phyloP scores from a whole-genome alignment of 2,888 invertebrate genomes.

The Tolmerus cingulatus region DNA sequence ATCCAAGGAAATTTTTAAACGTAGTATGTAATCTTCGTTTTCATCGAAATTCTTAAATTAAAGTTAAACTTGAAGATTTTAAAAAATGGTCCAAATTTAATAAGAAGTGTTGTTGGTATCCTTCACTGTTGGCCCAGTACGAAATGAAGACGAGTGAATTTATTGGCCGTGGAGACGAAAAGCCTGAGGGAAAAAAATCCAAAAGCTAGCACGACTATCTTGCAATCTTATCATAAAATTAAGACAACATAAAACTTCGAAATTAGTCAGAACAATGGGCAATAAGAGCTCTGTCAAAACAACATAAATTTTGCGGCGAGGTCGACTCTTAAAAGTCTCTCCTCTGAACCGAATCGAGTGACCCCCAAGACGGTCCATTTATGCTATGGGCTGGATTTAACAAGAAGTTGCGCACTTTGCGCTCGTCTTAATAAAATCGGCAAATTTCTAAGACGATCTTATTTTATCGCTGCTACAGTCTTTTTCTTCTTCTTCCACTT shows the following conservation, averaged over 20 bases:
- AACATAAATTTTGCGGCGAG: neutral
- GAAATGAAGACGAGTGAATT: neutral
- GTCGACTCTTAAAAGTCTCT: neutral
- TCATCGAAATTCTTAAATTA: too few relatives aligned
- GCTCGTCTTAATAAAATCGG: neutral
- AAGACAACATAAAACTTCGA: slow-evolving; percentile 15
- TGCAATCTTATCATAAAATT: slow-evolving; percentile 11
- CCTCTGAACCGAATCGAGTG: neutral
- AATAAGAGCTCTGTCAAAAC: neutral
- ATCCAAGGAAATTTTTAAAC: too few relatives aligned
- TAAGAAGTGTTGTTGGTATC: neutral
- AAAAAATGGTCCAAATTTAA: neutral
- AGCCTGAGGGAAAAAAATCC: neutral
- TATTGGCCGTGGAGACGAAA: neutral
- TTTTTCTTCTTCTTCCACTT: slow-evolving; percentile 13
- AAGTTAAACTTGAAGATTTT: too few relatives aligned
- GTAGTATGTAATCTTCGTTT: too few relatives aligned
- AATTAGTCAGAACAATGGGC: slow-evolving; percentile 30
- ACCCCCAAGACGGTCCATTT: neutral
- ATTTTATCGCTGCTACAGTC: neutral
- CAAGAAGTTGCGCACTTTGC: neutral
- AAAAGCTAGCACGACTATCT: neutral
- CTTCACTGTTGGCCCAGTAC: neutral
- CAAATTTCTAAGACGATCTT: neutral
- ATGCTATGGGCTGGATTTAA: neutral